phyloP scores from a whole-genome alignment of 2,888 invertebrate species.

The Pachydiplax longipennis region DNA sequence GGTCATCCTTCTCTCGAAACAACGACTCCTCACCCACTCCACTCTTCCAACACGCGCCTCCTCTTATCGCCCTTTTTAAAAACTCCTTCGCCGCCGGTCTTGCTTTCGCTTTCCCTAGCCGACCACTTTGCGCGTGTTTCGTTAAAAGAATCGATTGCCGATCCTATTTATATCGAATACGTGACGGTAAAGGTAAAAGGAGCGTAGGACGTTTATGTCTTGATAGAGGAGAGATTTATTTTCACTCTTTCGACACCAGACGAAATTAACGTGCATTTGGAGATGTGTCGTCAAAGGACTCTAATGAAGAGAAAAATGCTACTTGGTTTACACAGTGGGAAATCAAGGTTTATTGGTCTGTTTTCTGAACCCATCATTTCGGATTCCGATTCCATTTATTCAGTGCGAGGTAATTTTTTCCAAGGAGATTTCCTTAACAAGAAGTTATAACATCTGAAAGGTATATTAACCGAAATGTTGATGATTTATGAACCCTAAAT shows the following conservation, averaged over 20 bases:
- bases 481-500: no score
- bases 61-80: not conserved
- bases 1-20: not conserved
- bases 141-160: not conserved
- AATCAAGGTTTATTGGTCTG: no score
- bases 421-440: no score
- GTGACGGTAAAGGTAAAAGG: not conserved
- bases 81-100: not conserved
- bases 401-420: no score
- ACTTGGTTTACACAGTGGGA: no score
- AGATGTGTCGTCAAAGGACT: no score
- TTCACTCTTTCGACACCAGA: not conserved
- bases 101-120: not conserved
- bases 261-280: not conserved
- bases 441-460: no score
- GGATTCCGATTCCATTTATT: no score
- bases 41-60: not conserved
- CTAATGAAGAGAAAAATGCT: no score
- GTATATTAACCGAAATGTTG: no score
- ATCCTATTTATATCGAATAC: not conserved
- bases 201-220: not conserved
- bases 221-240: not conserved
- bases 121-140: not conserved
- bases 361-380: no score
- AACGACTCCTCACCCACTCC: not conserved